phyloP scores from a whole-genome alignment of 2,797 vertebrate genomes.

The Amazona ochrocephala region DNA sequence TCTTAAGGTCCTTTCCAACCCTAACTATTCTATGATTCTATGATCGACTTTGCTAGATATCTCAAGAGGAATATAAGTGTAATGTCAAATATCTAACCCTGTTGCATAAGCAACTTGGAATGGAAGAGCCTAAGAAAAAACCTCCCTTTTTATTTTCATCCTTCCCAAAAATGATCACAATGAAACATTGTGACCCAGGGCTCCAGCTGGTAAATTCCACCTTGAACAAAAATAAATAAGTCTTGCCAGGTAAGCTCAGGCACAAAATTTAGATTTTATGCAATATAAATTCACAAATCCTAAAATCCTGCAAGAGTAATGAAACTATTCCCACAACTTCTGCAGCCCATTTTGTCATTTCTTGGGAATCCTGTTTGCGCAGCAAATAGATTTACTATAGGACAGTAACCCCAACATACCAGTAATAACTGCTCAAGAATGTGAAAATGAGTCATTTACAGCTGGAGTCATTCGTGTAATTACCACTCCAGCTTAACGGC shows the following conservation, averaged over 20 bases:
- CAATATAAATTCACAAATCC: not conserved
- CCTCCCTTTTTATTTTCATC: not conserved
- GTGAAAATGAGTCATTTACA: not conserved
- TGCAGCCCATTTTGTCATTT: not conserved
- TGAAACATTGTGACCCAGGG: not conserved
- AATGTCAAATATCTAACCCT: not conserved
- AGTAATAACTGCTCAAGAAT: not conserved
- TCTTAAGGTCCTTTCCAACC: not conserved
- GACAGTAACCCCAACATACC: rapidly evolving
- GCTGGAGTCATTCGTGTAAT: not conserved
- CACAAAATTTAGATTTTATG: not conserved
- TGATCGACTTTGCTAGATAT: not conserved
- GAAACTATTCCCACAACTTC: not conserved
- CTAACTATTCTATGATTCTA: not conserved
- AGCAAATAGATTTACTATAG: not conserved
- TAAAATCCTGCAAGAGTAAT: not conserved
- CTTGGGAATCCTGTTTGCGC: not conserved
- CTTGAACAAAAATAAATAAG: not conserved
- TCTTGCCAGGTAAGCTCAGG: not conserved
- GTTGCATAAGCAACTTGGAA: not conserved
- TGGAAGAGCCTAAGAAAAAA: not conserved
- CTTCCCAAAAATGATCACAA: not conserved
- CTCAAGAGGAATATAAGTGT: not conserved
- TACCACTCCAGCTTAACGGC: not conserved
- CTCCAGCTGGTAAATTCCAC: not conserved